Percentiles rank a stretch among this genome's conserved stretches.
These are phyloP conservation scores for Chloropsis cyanopogon DNA, from an alignment of 2,113 vertebrate genomes.

Conservation along the genomic window DNA sequence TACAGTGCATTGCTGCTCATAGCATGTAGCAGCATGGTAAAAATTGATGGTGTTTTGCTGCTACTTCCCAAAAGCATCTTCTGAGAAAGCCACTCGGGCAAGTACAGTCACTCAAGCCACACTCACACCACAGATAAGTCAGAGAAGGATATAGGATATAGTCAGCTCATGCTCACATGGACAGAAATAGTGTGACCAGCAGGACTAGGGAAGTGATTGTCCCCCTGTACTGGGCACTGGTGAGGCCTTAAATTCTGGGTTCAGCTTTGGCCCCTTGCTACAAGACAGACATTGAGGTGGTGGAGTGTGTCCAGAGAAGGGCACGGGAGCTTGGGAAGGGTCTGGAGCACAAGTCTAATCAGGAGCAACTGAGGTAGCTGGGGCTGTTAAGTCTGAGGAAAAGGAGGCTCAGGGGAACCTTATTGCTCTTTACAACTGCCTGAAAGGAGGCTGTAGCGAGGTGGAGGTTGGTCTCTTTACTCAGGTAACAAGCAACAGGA, in stretches of 20 bases:
- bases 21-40: no score
- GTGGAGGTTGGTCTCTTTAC: neutral
- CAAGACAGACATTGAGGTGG: neutral
- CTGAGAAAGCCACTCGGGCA: no score
- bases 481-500: neutral
- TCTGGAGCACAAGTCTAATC: neutral
- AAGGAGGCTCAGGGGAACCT: neutral
- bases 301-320: neutral
- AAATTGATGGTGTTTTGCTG: no score
- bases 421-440: neutral
- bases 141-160: neutral
- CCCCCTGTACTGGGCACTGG: neutral
- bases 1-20: neutral
- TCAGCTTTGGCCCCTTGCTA: neutral
- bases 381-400: neutral
- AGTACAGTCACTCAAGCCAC: no score
- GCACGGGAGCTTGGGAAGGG: neutral
- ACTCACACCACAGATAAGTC: no score
- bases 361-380: neutral
- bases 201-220: neutral
- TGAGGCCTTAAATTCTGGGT: neutral
- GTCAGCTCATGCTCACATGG: neutral
- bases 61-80: no score
- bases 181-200: neutral
- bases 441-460: neutral